A percentile compares a stretch with the other conserved stretches of the same genome.
These are phyloP conservation scores for Ginglymostoma cirratum DNA, from an alignment of 2,113 vertebrate genomes.

Conservation along the genomic window DNA sequence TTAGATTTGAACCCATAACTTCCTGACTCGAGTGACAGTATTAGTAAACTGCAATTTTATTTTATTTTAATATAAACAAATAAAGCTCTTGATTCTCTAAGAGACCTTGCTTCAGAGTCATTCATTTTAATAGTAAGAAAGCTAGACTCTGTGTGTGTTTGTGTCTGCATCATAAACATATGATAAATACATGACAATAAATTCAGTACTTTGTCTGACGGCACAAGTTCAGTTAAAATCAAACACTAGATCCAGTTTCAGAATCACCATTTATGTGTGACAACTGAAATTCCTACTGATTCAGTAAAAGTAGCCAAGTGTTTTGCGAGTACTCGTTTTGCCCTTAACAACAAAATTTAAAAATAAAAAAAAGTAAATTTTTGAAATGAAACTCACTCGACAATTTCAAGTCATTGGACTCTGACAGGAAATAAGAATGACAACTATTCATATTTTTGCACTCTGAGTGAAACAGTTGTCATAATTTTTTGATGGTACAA, in stretches of 20 bases:
- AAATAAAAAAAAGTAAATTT: not conserved
- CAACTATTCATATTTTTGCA: not conserved
- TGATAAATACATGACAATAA: not conserved
- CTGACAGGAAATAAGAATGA: not conserved
- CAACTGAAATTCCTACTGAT: not conserved
- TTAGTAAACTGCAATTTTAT: not conserved
- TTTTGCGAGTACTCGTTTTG: not conserved
- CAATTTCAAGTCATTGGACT: not conserved
- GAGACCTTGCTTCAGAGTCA: not conserved
- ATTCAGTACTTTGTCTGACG: not conserved
- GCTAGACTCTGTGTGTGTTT: not conserved
- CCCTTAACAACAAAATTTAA: not conserved
- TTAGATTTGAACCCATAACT: not conserved
- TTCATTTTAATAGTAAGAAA: not conserved
- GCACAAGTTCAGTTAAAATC: too few relatives aligned
- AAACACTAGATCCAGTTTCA: not conserved
- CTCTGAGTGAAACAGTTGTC: not conserved
- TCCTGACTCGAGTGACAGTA: not conserved
- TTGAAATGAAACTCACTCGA: not conserved
- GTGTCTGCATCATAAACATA: not conserved
- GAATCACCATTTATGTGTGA: not conserved
- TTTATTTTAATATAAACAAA: not conserved
- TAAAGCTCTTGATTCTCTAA: slow-evolving; percentile 9
- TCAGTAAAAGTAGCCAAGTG: not conserved
- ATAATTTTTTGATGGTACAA: not conserved